Evolutionary conservation across 1,140 invertebrate genomes (phyloP).

Genomic region (Mylabris phalerata): DNA sequence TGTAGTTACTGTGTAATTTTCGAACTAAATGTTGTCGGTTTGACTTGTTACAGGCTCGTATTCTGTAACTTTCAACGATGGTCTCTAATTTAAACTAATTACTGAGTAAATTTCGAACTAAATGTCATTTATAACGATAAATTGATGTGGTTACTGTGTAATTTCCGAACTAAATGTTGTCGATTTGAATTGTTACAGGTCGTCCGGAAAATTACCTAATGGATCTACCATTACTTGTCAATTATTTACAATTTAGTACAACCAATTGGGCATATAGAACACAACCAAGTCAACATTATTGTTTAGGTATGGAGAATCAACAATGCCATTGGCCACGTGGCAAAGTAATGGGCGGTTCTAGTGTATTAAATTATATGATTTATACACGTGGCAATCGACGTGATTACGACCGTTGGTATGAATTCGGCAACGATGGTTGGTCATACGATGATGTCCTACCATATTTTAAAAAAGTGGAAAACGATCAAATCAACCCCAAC

Average conservation of each 20-base stretch:
- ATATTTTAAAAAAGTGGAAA: slow-evolving; percentile 76
- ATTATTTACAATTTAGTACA: slow-evolving; percentile 53
- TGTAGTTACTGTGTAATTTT: too few relatives aligned
- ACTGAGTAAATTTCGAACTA: too few relatives aligned
- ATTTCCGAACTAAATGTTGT: not conserved
- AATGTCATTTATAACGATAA: too few relatives aligned
- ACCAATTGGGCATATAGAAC: slow-evolving; percentile 56
- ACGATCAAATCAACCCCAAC: slow-evolving; percentile 48
- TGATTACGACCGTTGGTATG: slow-evolving; percentile 74
- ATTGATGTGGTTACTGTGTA: too few relatives aligned
- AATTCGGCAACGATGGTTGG: slow-evolving; percentile 72
- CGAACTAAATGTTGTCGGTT: not conserved
- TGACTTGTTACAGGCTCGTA: slow-evolving; percentile 35
- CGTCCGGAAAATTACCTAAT: slow-evolving; percentile 50
- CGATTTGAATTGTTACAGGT: slow-evolving; percentile 35
- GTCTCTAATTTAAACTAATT: too few relatives aligned
- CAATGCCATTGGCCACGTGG: slow-evolving; percentile 66
- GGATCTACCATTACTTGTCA: slow-evolving; percentile 60
- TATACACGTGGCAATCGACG: slow-evolving; percentile 70
- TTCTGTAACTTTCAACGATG: too few relatives aligned
- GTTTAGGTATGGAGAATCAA: slow-evolving; percentile 44
- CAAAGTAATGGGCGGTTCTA: slow-evolving; percentile 77
- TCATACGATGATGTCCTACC: slow-evolving; percentile 72
- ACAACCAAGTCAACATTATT: slow-evolving; percentile 44
- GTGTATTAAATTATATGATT: slow-evolving; percentile 86